Percentiles rank a stretch among this genome's conserved stretches.
Evolutionary conservation across 2,797 vertebrate genomes (phyloP).

Genomic region (Limosa lapponica): DNA sequence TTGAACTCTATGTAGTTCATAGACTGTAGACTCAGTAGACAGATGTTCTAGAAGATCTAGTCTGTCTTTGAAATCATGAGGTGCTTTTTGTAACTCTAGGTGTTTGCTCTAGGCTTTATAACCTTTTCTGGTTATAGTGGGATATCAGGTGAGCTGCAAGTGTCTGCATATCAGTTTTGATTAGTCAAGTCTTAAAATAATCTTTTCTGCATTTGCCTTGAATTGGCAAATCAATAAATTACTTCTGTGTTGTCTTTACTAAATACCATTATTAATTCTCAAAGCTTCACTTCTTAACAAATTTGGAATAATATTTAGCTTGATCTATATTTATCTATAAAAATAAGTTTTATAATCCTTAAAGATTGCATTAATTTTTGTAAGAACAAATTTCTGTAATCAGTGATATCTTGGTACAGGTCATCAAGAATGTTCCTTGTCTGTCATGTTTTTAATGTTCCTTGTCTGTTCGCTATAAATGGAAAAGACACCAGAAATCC

Average conservation of each 20-base stretch:
- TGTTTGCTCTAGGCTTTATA: not conserved
- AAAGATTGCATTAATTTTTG: not conserved
- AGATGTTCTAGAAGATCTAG: not conserved
- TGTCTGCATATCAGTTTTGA: not conserved
- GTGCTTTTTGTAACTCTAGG: not conserved
- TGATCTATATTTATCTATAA: not conserved
- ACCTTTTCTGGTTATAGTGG: not conserved
- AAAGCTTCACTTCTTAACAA: not conserved
- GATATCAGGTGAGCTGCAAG: not conserved
- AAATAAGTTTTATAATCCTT: not conserved
- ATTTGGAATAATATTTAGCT: not conserved
- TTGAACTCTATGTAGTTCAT: not conserved
- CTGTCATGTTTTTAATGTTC: not conserved
- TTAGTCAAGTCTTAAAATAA: not conserved
- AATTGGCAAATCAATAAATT: not conserved
- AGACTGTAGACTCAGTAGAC: not conserved
- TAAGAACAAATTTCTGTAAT: not conserved
- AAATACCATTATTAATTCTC: not conserved
- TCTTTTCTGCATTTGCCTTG: not conserved
- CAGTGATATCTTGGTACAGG: not conserved
- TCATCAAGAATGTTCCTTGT: not conserved
- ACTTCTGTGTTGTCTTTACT: not conserved
- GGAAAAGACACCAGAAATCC: not conserved
- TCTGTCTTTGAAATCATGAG: not conserved
- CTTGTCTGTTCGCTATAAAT: not conserved